phyloP scores from a whole-genome alignment of 2,113 vertebrate species.

The Cisticola juncidis region DNA sequence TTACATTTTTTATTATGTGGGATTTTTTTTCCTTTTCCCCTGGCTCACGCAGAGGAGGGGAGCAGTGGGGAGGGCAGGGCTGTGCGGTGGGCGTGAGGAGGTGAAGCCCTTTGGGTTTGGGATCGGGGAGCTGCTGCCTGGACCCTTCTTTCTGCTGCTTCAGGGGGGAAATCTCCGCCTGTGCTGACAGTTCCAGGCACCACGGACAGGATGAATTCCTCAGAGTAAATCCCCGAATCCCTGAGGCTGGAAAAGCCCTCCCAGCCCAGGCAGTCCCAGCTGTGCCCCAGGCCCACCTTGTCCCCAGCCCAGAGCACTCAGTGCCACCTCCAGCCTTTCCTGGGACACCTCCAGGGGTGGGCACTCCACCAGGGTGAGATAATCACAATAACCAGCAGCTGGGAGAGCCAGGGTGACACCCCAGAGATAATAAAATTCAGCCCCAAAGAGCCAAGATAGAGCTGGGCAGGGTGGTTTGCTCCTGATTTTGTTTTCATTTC shows the following conservation, averaged over 20 bases:
- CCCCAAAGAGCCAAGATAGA: too few relatives aligned
- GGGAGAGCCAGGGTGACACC: not conserved
- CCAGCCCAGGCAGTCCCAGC: accelerated
- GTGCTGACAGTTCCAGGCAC: accelerated
- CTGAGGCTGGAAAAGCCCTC: not conserved
- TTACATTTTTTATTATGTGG: not conserved
- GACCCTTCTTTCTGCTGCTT: not conserved
- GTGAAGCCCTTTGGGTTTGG: not conserved
- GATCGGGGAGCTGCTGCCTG: not conserved
- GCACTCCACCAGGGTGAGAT: accelerated
- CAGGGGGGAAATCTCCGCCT: not conserved
- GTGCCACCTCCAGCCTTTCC: not conserved
- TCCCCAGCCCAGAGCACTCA: not conserved
- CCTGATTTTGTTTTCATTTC: too few relatives aligned
- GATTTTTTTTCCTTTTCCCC: not conserved
- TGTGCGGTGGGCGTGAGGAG: not conserved
- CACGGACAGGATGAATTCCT: not conserved
- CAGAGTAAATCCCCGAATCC: not conserved
- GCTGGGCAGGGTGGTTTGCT: too few relatives aligned
- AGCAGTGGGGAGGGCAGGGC: not conserved
- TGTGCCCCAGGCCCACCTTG: not conserved
- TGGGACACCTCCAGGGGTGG: not conserved
- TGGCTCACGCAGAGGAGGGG: not conserved
- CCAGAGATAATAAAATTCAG: not conserved
- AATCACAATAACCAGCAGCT: not conserved